Percentiles rank a stretch among this genome's conserved stretches.
Evolutionary conservation across 2,113 vertebrate species (phyloP).

Genomic region (Chlorocebus sabaeus): DNA sequence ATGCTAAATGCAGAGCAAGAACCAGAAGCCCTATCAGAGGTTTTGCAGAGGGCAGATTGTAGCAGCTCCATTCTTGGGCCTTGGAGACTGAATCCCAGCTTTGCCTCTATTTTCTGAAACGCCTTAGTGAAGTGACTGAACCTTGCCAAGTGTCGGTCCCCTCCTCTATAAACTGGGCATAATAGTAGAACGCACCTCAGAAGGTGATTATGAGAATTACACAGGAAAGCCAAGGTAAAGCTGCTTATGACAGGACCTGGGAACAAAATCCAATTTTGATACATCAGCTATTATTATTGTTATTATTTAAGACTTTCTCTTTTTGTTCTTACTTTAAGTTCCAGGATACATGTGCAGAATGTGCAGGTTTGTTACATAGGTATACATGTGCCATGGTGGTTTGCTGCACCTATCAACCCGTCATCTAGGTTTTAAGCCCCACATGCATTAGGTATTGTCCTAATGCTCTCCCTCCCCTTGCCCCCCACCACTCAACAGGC

Average conservation of each 20-base stretch:
- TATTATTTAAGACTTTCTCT: too few species aligned
- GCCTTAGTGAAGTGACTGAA: background rate
- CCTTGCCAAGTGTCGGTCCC: background rate
- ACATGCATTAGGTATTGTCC: too few species aligned
- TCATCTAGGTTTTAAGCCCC: too few species aligned
- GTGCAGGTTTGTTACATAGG: too few species aligned
- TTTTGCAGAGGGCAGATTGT: background rate
- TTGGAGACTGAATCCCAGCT: background rate
- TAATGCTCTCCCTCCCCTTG: too few species aligned
- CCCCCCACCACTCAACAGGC: too few species aligned
- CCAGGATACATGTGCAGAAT: too few species aligned
- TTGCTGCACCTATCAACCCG: too few species aligned
- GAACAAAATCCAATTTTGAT: background rate
- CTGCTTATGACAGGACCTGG: background rate
- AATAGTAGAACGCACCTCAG: background rate
- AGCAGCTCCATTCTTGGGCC: accelerated
- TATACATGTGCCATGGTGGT: too few species aligned
- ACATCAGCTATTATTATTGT: background rate
- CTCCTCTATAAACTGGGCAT: background rate
- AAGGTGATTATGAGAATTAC: background rate
- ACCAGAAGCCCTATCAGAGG: background rate
- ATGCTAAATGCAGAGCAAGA: background rate
- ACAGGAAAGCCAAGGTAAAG: background rate
- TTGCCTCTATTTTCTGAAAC: background rate
- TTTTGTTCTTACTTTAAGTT: too few species aligned